Evolutionary conservation across 2,113 vertebrate species (phyloP).

Genomic region (Condylura cristata): DNA sequence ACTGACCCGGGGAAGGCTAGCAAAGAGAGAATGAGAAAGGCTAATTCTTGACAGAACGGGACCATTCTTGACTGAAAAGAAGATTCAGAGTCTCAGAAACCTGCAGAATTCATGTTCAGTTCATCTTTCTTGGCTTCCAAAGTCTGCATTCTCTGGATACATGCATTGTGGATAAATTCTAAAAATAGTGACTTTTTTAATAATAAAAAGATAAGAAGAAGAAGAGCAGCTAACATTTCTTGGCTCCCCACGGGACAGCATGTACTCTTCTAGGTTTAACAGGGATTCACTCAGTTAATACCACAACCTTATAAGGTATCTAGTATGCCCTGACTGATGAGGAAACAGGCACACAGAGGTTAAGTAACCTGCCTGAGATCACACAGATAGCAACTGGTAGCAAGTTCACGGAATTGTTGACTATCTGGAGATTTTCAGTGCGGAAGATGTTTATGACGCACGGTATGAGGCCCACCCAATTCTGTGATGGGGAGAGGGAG

Average conservation of each 20-base stretch:
- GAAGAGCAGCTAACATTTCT: not conserved
- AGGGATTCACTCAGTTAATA: not conserved
- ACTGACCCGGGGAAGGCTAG: rapidly evolving
- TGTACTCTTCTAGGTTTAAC: not conserved
- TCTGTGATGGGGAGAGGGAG: not conserved
- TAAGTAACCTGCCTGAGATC: not conserved
- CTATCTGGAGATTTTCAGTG: not conserved
- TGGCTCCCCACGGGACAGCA: not conserved
- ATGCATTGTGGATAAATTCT: not conserved
- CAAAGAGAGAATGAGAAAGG: not conserved
- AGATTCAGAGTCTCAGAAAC: not conserved
- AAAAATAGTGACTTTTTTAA: not conserved
- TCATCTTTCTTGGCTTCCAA: not conserved
- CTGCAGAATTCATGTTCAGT: not conserved
- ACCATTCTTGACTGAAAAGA: not conserved
- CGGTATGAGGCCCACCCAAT: not conserved
- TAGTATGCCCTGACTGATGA: not conserved
- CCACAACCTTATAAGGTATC: not conserved
- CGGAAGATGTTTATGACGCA: rapidly evolving
- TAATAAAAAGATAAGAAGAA: not conserved
- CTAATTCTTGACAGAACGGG: too few species aligned
- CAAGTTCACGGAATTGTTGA: not conserved
- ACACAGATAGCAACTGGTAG: not conserved
- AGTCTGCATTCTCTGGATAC: not conserved
- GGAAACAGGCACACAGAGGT: not conserved